Base-by-base conservation (phyloP, 92 coral and sea anemone genomes). In the Zoanthus sansibaricus region DNA sequence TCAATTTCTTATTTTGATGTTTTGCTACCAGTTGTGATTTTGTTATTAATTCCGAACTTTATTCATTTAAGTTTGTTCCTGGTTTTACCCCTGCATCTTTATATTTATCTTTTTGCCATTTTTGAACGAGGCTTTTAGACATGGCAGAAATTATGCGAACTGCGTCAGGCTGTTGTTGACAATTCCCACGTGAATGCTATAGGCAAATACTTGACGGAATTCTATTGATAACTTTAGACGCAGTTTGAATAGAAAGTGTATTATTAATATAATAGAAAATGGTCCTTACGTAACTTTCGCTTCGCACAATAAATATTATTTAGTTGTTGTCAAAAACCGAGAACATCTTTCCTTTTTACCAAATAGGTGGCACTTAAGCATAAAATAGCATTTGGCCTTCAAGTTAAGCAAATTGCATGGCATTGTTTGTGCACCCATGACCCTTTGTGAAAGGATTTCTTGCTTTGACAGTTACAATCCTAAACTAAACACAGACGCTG, bases 161-260 rank as follows among this genome's bases (percentile, higher is more conserved):
- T 16, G 14, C 61, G 32, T 80, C 25, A 76, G 5, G 20, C 1
- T 33, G 4, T 49, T 80, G 56, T 80, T 80, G 66, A 45, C 20
- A 64, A 64, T 64, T 47, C 56, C 59, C 59, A 44, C 11, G 20
- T 45, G 74, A 79, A 56, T 80, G 85, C 85, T 54, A 42, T 45
- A 42, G 85, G 59, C 85, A 18, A 80, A 66, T 80, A 80, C 64
- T 80, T 80, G 48, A 18, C 21, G 46, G 15, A 7, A 21, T 42
- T 62, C 44, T 37, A 79, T 44, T 45, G 12, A 37, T 64, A 76
- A 51, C 20, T 21, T 25, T 37, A 37, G 42, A 37, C 82, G 17
- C 66, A 54, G 66, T 12, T 46, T 76, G 82, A 69, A 69, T 2
- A 69, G 73, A 6, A 12, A 18, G 9, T 68, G 72, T 8, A 31